Base-by-base conservation (phyloP, 2,888 invertebrate species). In the Apamea crenata region DNA sequence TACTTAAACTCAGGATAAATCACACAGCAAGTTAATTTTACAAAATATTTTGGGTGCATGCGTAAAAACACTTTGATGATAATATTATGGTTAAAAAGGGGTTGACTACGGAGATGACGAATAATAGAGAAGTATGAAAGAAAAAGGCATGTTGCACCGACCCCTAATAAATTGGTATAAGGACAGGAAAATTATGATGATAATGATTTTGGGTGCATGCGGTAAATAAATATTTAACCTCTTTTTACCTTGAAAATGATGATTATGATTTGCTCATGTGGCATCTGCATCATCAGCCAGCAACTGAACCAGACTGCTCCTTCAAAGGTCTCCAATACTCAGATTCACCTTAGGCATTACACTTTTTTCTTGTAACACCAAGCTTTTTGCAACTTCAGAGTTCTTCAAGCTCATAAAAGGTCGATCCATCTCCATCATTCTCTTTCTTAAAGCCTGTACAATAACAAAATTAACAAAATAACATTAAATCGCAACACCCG, bases 401-500 rank as follows among this genome's bases (percentile, higher is more conserved):
- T 6, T 36, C 3, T 56, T 53, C 53, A 56, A 50, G 2, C 3
- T 0, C 4, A 10, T 32, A 18, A 36, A 56, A 56, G 2, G 1
- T 10, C 29, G 16, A 10, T 21, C 8, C 0, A 12, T 36, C 10
- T 18, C 1, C 2, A n/a, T 2, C 1, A 21, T 75, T 59, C 14
- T 44, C 8, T n/a, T 76, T n/a, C 6, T n/a, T 2, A 36, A 2
- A 53, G n/a, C 0, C 10, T 3, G 0, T 29, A 6, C 2, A n/a
- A 47, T 53, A 1, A 70, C n/a, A 61, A 63, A 70, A 71, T 25
- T n/a, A 66, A 36, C 14, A 66, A 32, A 8, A 8, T 14, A 53
- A 40, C 16, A 32, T 47, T 21, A 56, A 88, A 81, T 74, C 81
- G 82, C 80, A 70, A 32, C 29, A 36, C 16, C 63, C 70, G 25